phyloP scores from a whole-genome alignment of 2,888 invertebrate species.

The Globia sparganii region DNA sequence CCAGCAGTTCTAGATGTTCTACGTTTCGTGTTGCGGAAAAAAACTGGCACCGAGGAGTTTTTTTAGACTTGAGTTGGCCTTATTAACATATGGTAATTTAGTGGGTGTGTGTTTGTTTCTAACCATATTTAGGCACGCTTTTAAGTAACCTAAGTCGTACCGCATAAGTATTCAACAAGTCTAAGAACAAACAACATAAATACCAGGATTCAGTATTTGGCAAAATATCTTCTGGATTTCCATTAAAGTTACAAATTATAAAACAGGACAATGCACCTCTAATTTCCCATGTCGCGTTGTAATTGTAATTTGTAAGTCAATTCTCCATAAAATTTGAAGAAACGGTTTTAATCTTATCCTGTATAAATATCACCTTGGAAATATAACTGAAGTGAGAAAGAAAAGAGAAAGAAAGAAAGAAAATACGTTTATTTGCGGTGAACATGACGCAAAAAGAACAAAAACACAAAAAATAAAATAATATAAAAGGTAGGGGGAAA shows the following conservation, averaged over 20 bases:
- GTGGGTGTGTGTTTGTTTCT: conserved; percentile 36
- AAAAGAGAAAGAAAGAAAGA: too few species aligned
- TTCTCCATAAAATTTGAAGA: not conserved
- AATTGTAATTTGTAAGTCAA: not conserved
- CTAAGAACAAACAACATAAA: too few species aligned
- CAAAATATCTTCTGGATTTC: not conserved
- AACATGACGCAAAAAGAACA: too few species aligned
- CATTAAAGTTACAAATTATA: not conserved
- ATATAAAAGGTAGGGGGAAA: too few species aligned
- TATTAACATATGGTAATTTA: conserved; percentile 15
- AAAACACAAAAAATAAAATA: too few species aligned
- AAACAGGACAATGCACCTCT: not conserved
- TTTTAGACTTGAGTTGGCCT: not conserved
- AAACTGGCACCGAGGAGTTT: not conserved
- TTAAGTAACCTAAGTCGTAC: conserved; percentile 4
- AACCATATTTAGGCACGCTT: not conserved
- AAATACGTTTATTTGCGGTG: too few species aligned
- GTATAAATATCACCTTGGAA: too few species aligned
- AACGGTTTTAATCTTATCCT: too few species aligned
- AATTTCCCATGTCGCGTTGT: not conserved
- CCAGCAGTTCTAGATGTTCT: not conserved
- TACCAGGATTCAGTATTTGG: too few species aligned
- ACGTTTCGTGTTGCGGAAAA: not conserved
- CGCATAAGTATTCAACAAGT: too few species aligned
- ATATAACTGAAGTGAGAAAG: too few species aligned